A percentile compares a stretch with the other conserved stretches of the same genome.
Conservation (phyloP, 2,113 vertebrate genomes). For the Rhinichthys klamathensis region DNA sequence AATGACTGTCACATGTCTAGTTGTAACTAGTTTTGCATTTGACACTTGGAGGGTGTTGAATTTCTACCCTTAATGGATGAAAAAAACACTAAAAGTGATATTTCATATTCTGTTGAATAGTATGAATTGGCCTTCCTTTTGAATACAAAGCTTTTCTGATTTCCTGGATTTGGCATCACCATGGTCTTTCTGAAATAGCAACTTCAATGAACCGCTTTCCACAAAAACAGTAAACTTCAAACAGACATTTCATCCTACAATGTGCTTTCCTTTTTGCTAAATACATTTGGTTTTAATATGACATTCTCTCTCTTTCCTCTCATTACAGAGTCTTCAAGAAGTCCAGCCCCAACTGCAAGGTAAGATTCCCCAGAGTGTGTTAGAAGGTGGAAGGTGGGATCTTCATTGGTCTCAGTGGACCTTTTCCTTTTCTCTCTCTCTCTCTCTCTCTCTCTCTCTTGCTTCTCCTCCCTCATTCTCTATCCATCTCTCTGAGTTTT, state of each 20-base stretch:
- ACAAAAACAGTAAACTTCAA: no score
- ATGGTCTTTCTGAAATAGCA: not conserved
- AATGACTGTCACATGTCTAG: no score
- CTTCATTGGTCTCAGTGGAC: slow-evolving; percentile 27
- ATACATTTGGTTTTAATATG: slow-evolving; percentile 2
- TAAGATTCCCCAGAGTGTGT: slow-evolving; percentile 57
- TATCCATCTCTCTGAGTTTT: not conserved
- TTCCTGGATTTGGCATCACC: not conserved
- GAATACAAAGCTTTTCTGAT: not conserved
- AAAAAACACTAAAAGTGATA: not conserved
- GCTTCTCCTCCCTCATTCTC: slow-evolving; percentile 18
- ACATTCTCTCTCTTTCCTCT: not conserved
- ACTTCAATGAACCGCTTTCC: no score
- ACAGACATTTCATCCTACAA: not conserved
- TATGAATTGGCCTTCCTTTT: not conserved
- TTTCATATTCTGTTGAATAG: not conserved
- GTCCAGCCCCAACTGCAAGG: slow-evolving; percentile 85
- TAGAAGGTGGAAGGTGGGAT: not conserved
- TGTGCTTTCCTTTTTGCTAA: not conserved
- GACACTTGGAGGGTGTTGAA: not conserved
- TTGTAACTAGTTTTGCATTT: not conserved
- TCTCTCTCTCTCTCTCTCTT: slow-evolving; percentile 11
- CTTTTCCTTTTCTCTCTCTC: slow-evolving; percentile 11
- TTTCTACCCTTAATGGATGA: not conserved
- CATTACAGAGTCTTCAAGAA: slow-evolving; percentile 81